Evolutionary conservation across 2,797 vertebrate genomes (phyloP).

Genomic region (Sphaeramia orbicularis): DNA sequence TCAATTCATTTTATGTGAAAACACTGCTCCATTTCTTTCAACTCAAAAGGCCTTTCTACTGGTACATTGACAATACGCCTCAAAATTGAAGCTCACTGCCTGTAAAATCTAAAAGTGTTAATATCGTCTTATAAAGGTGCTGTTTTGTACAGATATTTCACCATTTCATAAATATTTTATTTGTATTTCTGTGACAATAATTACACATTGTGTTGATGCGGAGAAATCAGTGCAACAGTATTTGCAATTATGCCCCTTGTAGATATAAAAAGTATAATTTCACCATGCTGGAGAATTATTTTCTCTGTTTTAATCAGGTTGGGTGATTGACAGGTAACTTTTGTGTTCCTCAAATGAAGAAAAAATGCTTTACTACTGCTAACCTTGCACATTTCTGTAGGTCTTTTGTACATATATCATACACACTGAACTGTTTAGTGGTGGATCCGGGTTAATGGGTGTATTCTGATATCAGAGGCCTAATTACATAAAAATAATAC

Average conservation of each 20-base stretch:
- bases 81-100: not conserved
- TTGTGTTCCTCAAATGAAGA: slow-evolving; percentile 12
- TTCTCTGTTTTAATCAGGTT: slow-evolving; percentile 7
- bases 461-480: slow-evolving; percentile 11
- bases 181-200: slow-evolving; percentile 9
- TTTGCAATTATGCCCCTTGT: slow-evolving; percentile 17
- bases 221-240: slow-evolving; percentile 28
- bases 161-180: slow-evolving; percentile 1
- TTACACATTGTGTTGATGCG: slow-evolving; percentile 26
- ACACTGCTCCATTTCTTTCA: not conserved
- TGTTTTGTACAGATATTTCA: not conserved
- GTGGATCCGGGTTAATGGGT: slow-evolving; percentile 17
- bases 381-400: too few species aligned
- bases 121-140: slow-evolving; percentile 2
- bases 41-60: not conserved
- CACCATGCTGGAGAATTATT: slow-evolving; percentile 1
- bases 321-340: slow-evolving; percentile 10
- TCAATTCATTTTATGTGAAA: slow-evolving; percentile 28
- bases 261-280: slow-evolving; percentile 7
- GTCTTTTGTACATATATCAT: too few species aligned
- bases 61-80: not conserved
- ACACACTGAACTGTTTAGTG: too few species aligned
- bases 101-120: not conserved
- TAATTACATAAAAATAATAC: slow-evolving; percentile 17
- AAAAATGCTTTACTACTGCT: too few species aligned